Conservation (phyloP, 2,113 vertebrate genomes). For the Ptilonorhynchus violaceus region DNA sequence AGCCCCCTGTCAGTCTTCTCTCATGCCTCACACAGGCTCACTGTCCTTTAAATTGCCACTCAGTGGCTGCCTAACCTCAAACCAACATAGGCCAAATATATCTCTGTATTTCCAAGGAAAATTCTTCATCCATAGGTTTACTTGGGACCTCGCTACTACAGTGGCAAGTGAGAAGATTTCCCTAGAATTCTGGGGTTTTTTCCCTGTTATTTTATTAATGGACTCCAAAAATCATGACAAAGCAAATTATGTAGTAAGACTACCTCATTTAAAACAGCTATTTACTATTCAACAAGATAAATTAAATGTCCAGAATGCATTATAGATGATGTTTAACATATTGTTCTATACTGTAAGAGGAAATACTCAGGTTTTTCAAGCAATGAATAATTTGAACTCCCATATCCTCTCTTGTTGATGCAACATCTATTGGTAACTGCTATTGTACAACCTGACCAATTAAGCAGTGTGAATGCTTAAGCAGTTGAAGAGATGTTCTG, state of each 20-base stretch:
- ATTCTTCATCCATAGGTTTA: background rate
- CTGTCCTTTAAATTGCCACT: background rate
- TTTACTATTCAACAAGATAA: background rate
- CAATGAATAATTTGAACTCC: background rate
- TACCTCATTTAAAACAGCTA: background rate
- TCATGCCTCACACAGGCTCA: background rate
- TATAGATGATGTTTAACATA: background rate
- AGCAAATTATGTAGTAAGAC: background rate
- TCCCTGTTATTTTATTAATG: background rate
- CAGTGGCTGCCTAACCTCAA: background rate
- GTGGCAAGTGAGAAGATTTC: background rate
- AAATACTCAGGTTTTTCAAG: background rate
- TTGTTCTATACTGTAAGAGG: background rate
- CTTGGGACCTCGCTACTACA: background rate
- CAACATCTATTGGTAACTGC: background rate
- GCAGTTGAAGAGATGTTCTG: background rate
- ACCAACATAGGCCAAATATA: background rate
- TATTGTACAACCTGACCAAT: background rate
- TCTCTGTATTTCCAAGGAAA: background rate
- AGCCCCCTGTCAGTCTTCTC: background rate
- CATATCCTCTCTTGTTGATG: background rate
- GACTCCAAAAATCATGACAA: background rate
- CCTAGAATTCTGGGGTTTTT: background rate
- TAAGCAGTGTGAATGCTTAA: background rate
- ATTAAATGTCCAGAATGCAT: background rate